Evolutionary conservation across 2,113 vertebrate species (phyloP), one percentile per base, ranked within the genome.

Genomic region (Pogonocichla stellata): DNA sequence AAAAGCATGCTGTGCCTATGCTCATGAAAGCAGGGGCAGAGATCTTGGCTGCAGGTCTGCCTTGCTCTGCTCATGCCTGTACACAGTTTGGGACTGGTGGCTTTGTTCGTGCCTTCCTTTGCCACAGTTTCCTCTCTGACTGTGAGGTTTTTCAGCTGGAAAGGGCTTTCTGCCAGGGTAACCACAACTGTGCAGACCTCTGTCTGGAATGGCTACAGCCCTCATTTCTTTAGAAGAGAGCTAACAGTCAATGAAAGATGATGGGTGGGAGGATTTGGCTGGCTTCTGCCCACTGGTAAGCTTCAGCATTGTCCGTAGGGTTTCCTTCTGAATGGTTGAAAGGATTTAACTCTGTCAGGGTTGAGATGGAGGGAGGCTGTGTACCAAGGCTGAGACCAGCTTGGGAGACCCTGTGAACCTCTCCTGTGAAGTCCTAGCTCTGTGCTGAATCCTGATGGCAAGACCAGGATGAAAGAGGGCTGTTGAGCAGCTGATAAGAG

Each of bases 81-180:
- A 1, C 3, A 14, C 62, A 54, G 50, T 78, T 82, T 2, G 0
- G 53, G 23, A 70, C 53, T 38, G 51, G 38, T 3, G 1, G n/a
- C 78, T 90, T 80, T 93, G 62, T 93, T 92, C 0, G 0, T 85
- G 64, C 26, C 40, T 82, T 58, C 31, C 36, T 83, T 60, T 88
- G 56, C 81, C 75, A 62, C 88, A 95, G 62, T 82, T 95, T 96
- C 67, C 88, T 96, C 58, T 91, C 58, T 0, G 58, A 85, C 74
- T 80, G 11, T 40, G 88, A 92, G 75, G 47, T 40, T 93, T 94
- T 47, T 94, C 47, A 64, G 31, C 74, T 93, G 71, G 34, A 74
- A 80, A 90, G 67, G 66, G 67, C 87, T 48, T 66, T 64, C 34
- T 93, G 95, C 82, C 85, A 84, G 53, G 45, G 5, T 43, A 86